A percentile compares a stretch with the other conserved stretches of the same genome.
These are phyloP conservation scores for Pseudolaguvia tuberculata DNA, from an alignment of 2,113 vertebrate genomes.

Conservation along the genomic window DNA sequence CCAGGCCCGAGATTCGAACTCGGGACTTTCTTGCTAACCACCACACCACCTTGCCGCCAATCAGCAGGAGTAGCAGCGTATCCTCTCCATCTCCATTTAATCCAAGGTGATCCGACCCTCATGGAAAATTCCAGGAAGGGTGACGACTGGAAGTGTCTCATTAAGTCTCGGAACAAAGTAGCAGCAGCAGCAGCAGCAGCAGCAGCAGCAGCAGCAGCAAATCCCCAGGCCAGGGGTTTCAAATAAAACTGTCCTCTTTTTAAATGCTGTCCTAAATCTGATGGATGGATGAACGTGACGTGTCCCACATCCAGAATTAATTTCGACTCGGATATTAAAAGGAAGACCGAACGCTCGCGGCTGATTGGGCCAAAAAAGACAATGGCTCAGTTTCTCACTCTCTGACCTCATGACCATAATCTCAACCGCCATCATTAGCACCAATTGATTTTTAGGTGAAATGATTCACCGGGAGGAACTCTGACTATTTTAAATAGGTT, in stretches of 20 bases:
- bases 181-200: conserved; percentile 49
- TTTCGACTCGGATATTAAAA: neutral
- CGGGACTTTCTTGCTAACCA: no score
- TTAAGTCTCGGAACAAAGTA: conserved; percentile 48
- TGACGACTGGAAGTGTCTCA: conserved; percentile 38
- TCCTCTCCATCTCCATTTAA: neutral
- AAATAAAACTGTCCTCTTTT: conserved; percentile 51
- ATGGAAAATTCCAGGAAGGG: conserved; percentile 18
- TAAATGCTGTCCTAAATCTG: conserved; percentile 50
- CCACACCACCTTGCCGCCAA: no score
- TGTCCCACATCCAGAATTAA: conserved; percentile 42
- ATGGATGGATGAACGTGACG: conserved; percentile 37
- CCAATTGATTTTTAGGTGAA: neutral
- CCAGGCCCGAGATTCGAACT: no score
- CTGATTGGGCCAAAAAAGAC: neutral
- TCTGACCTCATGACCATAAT: neutral
- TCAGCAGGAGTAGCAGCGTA: neutral
- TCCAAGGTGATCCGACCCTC: conserved; percentile 7
- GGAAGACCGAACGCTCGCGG: neutral
- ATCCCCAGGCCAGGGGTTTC: conserved; percentile 42
- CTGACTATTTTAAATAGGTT: neutral
- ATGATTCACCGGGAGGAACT: neutral
- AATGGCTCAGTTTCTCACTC: neutral
- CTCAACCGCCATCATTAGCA: neutral
- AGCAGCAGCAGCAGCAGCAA: conserved; percentile 49